Evolutionary conservation across 1,140 invertebrate genomes (phyloP), one percentile per base, ranked within the genome.

Genomic region (Orussus abietinus): DNA sequence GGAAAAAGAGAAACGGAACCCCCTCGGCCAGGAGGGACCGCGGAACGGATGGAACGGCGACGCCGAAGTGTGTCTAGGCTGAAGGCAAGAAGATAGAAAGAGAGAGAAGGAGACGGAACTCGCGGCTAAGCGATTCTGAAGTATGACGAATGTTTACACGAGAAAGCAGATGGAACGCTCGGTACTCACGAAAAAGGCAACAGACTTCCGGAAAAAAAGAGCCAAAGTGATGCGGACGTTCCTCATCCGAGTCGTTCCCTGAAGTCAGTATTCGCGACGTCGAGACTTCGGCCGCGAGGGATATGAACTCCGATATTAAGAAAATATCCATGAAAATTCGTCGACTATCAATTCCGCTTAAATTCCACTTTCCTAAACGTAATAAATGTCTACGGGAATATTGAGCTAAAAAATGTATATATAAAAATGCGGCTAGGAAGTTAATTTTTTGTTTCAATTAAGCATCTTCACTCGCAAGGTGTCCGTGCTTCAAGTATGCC

Each of bases 81-180:
- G 5, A 5, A 18, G n/a, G 20, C 7, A 17, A 5, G 3, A 15
- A 2, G 17, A 12, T 5, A 34, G n/a, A 12, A 15, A 10, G 39
- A 37, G 40, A 19, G 30, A 41, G 37, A 42, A 36, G 32, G 43
- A 15, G 29, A 21, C 17, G 26, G 45, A 35, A 20, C 37, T 31
- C 19, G 22, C 26, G 33, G 30, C 46, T 51, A 48, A 51, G 37
- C 46, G 49, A 51, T 51, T 51, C 32, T 42, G 20, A 49, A 51
- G 46, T 51, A 48, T 51, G 49, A 51, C 46, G 37, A 49, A 51
- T 51, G 46, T 44, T n/a, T n/a, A 25, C 22, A 25, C 22, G 22
- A n/a, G n/a, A n/a, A n/a, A n/a, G n/a, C n/a, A n/a, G n/a, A n/a
- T n/a, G n/a, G n/a, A n/a, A 51, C 21, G 34, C 12, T 30, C n/a